Evolutionary conservation across 1,140 invertebrate genomes (phyloP).

Genomic region (Venustaconcha ellipsiformis): DNA sequence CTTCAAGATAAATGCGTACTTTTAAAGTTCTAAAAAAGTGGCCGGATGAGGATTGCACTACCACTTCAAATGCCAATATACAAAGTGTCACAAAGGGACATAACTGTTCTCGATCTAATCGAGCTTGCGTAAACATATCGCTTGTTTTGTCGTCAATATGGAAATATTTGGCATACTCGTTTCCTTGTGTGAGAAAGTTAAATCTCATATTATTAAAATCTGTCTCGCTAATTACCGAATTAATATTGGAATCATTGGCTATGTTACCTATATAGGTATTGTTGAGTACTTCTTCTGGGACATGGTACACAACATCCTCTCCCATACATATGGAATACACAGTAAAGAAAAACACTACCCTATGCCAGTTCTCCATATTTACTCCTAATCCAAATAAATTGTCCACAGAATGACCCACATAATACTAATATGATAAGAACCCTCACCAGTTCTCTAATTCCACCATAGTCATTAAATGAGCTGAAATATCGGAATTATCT

Average conservation of each 20-base stretch:
- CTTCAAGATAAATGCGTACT: slow-evolving; percentile 67
- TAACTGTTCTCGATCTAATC: slow-evolving; percentile 50
- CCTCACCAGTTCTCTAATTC: too few relatives aligned
- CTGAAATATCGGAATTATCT: too few relatives aligned
- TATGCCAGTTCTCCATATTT: too few relatives aligned
- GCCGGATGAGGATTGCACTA: slow-evolving; percentile 39
- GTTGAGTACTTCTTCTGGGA: slow-evolving; percentile 43
- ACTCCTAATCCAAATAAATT: too few relatives aligned
- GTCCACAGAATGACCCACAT: too few relatives aligned
- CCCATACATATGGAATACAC: too few relatives aligned
- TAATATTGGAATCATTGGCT: slow-evolving; percentile 46
- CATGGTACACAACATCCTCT: slow-evolving; percentile 39
- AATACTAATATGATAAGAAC: too few relatives aligned
- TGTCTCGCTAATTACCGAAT: slow-evolving; percentile 40
- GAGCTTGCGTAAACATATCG: slow-evolving; percentile 44
- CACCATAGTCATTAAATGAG: too few relatives aligned
- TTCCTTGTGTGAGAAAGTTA: slow-evolving; percentile 45
- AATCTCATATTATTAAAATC: slow-evolving; percentile 49
- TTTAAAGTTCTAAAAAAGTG: slow-evolving; percentile 55
- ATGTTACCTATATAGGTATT: slow-evolving; percentile 55
- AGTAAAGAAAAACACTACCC: too few relatives aligned
- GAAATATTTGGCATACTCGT: slow-evolving; percentile 39
- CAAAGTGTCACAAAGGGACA: slow-evolving; percentile 45
- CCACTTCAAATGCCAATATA: slow-evolving; percentile 44
- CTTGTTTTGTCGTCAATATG: slow-evolving; percentile 48